These are phyloP conservation scores for Drosophila fungiperda DNA, from an alignment of 2,888 invertebrate genomes.

Conservation along the genomic window DNA sequence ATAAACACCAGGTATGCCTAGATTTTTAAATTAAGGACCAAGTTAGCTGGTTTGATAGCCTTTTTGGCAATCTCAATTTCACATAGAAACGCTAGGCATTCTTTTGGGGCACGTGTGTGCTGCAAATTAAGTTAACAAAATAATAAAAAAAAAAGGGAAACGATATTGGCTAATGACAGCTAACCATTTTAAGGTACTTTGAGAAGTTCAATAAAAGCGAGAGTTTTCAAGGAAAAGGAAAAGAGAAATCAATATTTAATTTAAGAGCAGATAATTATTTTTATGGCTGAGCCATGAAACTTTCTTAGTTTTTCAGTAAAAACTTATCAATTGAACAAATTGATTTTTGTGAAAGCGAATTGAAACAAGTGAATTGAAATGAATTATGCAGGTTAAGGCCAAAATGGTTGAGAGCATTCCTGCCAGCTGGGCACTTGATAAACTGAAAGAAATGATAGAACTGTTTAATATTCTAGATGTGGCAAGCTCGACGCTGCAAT, in stretches of 20 bases:
- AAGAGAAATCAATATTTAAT: background rate
- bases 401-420: constrained; percentile 38
- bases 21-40: constrained; percentile 60
- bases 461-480: constrained; percentile 72
- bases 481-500: constrained; percentile 58
- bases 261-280: background rate
- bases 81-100: constrained; percentile 14
- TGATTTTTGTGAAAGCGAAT: background rate
- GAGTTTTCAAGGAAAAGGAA: background rate
- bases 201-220: background rate
- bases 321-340: background rate
- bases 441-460: constrained; percentile 69
- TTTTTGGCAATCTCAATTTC: constrained; percentile 33
- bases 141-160: constrained; percentile 1
- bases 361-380: constrained; percentile 55
- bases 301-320: background rate
- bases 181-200: constrained; percentile 10
- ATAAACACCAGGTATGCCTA: constrained; percentile 59
- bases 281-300: background rate
- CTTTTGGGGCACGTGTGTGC: constrained; percentile 13
- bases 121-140: constrained; percentile 15
- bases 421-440: constrained; percentile 60
- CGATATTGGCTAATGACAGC: constrained; percentile 17
- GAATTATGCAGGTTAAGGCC: constrained; percentile 67
- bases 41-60: constrained; percentile 19